A percentile compares a stretch with the other conserved stretches of the same genome.
These are phyloP conservation scores for Pristionchus entomophagus DNA, from an alignment of 2,888 invertebrate species.

Conservation along the genomic window DNA sequence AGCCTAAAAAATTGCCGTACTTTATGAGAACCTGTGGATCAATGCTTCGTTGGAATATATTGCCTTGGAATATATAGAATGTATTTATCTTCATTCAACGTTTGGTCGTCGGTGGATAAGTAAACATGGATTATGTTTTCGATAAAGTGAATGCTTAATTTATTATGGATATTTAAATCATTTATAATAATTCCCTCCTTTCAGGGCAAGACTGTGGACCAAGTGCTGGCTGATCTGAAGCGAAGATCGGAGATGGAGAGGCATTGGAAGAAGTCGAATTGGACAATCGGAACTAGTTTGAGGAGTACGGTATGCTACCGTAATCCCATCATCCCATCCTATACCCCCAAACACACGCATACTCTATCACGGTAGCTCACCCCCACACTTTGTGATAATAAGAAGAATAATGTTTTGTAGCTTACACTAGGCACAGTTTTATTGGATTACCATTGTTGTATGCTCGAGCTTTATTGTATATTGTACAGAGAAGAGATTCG, in stretches of 20 bases:
- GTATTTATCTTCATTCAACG: no score
- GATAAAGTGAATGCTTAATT: no score
- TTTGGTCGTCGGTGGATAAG: no score
- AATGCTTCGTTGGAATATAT: background rate
- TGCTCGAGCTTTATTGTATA: conserved; percentile 18
- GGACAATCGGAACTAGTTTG: conserved; percentile 5
- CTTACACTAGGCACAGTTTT: conserved; percentile 27
- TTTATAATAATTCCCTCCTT: background rate
- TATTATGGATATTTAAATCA: background rate
- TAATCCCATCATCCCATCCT: background rate
- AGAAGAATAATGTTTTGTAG: background rate
- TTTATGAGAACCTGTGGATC: background rate
- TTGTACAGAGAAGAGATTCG: background rate
- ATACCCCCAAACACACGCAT: background rate
- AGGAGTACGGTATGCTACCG: background rate
- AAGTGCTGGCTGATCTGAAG: conserved; percentile 6
- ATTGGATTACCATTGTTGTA: conserved; percentile 11
- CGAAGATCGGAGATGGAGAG: background rate
- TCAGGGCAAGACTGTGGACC: conserved; percentile 15
- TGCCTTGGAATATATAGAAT: no score
- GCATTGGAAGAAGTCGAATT: conserved; percentile 26
- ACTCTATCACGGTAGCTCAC: conserved; percentile 8
- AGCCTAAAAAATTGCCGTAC: background rate
- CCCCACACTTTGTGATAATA: conserved; percentile 5
- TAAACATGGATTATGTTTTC: no score